These are phyloP conservation scores for Orius laevigatus DNA, from an alignment of 1,140 invertebrate species.

Conservation along the genomic window DNA sequence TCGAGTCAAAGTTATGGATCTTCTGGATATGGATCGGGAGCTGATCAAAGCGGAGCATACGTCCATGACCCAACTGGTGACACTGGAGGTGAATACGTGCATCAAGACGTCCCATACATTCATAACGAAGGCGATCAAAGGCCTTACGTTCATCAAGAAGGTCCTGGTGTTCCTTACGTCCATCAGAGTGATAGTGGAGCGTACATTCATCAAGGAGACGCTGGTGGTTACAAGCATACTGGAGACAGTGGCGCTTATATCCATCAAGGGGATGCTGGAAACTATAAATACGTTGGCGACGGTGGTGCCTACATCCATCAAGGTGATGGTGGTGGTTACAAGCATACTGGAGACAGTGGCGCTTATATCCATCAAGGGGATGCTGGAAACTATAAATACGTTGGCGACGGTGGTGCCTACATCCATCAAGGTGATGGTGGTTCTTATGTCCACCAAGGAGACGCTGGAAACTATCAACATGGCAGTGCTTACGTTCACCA, in stretches of 20 bases:
- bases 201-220: constrained; percentile 9
- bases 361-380: constrained; percentile 3
- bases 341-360: constrained; percentile 8
- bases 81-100: constrained; percentile 26
- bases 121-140: constrained; percentile 21
- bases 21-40: constrained; percentile 7
- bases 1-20: background rate
- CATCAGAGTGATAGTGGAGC: constrained; percentile 2
- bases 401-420: constrained; percentile 2
- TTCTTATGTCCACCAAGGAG: constrained; percentile 9
- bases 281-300: constrained; percentile 10
- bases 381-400: constrained; percentile 1
- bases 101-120: constrained; percentile 8
- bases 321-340: constrained; percentile 1
- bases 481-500: constrained; percentile 2
- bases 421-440: constrained; percentile 8
- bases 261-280: constrained; percentile 2
- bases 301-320: constrained; percentile 6
- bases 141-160: constrained; percentile 17
- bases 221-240: constrained; percentile 14
- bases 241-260: constrained; percentile 2
- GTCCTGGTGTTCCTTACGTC: background rate
- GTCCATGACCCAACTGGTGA: constrained; percentile 21
- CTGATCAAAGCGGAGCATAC: constrained; percentile 26
- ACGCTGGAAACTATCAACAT: background rate